Evolutionary conservation across 2,113 vertebrate genomes (phyloP).

Genomic region (Chitala chitala): DNA sequence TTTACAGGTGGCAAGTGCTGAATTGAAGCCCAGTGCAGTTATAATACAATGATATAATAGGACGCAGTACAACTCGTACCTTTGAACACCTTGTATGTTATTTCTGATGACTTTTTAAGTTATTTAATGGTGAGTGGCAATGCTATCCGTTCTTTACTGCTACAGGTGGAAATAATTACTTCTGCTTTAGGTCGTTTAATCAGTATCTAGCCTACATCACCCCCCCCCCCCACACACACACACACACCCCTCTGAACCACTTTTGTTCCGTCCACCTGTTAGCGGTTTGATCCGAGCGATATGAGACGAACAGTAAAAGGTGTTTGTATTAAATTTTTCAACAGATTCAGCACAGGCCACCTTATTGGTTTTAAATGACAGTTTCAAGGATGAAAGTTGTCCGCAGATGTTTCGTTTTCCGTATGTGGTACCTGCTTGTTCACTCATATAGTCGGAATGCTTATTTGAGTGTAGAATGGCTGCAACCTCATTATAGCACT

Average conservation of each 20-base stretch:
- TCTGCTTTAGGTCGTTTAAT: too few relatives aligned
- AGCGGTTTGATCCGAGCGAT: background rate
- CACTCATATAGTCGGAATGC: constrained; percentile 41
- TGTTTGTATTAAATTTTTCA: background rate
- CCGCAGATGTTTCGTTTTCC: constrained; percentile 31
- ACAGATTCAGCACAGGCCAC: constrained; percentile 44
- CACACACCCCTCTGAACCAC: too few relatives aligned
- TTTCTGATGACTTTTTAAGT: too few relatives aligned
- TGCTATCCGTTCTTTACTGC: too few relatives aligned
- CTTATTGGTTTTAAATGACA: constrained; percentile 28
- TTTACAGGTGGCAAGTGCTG: constrained; percentile 30
- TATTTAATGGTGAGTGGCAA: too few relatives aligned
- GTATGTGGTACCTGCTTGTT: constrained; percentile 38
- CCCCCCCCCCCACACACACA: too few relatives aligned
- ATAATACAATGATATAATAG: too few relatives aligned
- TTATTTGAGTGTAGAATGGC: constrained; percentile 45
- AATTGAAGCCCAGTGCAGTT: background rate
- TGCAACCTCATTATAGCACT: constrained; percentile 64
- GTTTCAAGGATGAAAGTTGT: constrained; percentile 29
- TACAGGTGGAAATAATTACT: too few relatives aligned
- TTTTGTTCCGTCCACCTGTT: background rate
- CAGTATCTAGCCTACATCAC: too few relatives aligned
- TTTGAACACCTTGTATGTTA: too few relatives aligned
- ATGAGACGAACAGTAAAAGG: background rate
- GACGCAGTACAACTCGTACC: too few relatives aligned